A percentile compares a stretch with the other conserved stretches of the same genome.
Conservation (phyloP, 2,797 vertebrate species). For the Tarsius wallacei region DNA sequence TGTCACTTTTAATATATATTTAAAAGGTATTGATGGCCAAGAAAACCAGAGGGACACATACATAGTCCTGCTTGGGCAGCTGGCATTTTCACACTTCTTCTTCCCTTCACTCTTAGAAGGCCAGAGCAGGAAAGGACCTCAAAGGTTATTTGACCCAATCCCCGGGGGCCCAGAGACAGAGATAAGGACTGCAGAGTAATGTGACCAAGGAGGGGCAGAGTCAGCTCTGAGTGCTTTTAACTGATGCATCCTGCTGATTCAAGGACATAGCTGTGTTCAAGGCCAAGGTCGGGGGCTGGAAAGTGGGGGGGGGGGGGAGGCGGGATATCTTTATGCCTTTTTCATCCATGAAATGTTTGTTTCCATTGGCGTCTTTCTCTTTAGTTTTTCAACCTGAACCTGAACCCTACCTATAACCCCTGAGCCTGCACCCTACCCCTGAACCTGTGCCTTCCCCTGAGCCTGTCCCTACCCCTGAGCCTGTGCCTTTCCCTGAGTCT, state of each 20-base stretch:
- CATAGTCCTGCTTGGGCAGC: not conserved
- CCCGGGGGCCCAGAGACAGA: not conserved
- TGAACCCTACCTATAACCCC: not conserved
- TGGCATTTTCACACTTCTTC: conserved; percentile 73
- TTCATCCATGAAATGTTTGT: not conserved
- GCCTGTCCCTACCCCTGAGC: not conserved
- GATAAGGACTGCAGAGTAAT: not conserved
- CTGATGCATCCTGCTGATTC: not conserved
- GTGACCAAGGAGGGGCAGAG: not conserved
- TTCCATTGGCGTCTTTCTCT: not conserved
- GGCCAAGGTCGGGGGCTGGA: not conserved
- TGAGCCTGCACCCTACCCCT: not conserved
- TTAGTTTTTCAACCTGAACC: not conserved
- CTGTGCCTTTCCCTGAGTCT: not conserved
- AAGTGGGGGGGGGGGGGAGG: not conserved
- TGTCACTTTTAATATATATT: conserved; percentile 79
- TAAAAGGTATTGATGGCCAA: conserved; percentile 78
- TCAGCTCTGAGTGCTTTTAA: not conserved
- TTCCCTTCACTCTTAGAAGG: not conserved
- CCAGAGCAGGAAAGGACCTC: conserved; percentile 7
- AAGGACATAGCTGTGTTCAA: not conserved
- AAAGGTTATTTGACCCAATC: not conserved
- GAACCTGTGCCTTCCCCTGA: no score
- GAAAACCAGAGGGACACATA: conserved; percentile 55
- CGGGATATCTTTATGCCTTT: not conserved